Conservation (phyloP, 2,888 invertebrate species). For the Aspidiotus destructor region DNA sequence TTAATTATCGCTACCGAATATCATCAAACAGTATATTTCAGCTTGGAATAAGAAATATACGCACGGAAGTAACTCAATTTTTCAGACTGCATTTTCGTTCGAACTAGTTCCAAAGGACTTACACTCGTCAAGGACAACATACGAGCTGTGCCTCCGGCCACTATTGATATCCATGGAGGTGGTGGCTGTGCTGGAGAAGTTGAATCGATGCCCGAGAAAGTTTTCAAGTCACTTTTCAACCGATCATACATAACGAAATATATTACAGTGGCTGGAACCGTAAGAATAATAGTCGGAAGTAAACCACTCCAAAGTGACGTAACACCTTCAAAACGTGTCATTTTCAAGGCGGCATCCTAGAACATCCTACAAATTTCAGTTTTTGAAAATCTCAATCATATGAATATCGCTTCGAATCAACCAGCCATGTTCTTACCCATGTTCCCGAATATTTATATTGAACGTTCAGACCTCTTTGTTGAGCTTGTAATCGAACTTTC, state of each 20-base stretch:
- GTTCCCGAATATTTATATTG: conserved; percentile 45
- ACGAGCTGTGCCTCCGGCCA: conserved; percentile 79
- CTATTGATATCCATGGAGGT: conserved; percentile 53
- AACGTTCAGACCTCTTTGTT: conserved; percentile 59
- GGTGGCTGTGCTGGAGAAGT: conserved; percentile 30
- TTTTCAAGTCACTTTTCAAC: conserved; percentile 57
- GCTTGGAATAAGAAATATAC: neutral
- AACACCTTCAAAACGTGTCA: conserved; percentile 77
- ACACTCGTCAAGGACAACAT: conserved; percentile 73
- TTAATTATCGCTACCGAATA: conserved; percentile 1
- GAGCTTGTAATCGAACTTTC: conserved; percentile 92
- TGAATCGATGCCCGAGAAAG: conserved; percentile 41
- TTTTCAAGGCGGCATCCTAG: conserved; percentile 93
- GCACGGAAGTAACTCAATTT: conserved; percentile 70
- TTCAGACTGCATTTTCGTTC: conserved; percentile 98
- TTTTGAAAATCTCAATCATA: neutral
- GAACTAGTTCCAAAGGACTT: conserved; percentile 87
- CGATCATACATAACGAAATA: conserved; percentile 98
- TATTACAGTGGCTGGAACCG: conserved; percentile 90
- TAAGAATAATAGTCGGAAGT: conserved; percentile 88
- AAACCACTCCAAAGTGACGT: conserved; percentile 92
- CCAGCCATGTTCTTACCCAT: conserved; percentile 47
- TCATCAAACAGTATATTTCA: neutral
- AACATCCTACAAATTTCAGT: conserved; percentile 34
- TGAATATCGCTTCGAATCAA: conserved; percentile 1